Evolutionary conservation across 2,113 vertebrate species (phyloP).

Genomic region (Odontesthes bonariensis): DNA sequence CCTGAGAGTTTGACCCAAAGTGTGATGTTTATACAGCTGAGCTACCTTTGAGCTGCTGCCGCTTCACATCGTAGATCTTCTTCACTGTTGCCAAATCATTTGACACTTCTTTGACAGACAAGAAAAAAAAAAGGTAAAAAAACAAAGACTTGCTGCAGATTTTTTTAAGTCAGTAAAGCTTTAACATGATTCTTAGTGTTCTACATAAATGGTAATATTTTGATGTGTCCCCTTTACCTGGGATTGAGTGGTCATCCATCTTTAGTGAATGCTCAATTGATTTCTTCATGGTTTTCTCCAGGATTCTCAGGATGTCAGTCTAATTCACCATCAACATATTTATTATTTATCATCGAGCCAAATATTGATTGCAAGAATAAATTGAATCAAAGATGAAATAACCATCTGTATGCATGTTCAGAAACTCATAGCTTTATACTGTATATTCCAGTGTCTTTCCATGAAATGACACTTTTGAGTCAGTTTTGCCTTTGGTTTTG

Average conservation of each 20-base stretch:
- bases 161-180: no score
- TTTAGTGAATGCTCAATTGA: slow-evolving; percentile 43
- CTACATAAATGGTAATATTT: no score
- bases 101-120: slow-evolving; percentile 43
- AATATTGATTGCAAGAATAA: no score
- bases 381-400: no score
- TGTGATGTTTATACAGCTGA: background rate
- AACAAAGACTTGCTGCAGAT: no score
- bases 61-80: background rate
- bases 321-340: slow-evolving; percentile 10
- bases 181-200: no score
- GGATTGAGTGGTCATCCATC: slow-evolving; percentile 18
- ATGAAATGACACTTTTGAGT: no score
- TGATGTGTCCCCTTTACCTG: slow-evolving; percentile 37
- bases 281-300: background rate
- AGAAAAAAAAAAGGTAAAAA: background rate
- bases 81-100: background rate
- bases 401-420: no score
- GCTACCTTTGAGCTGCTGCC: background rate
- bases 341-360: no score
- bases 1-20: background rate
- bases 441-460: no score
- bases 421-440: no score
- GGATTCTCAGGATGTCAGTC: background rate
- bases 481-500: no score